Base-by-base conservation (phyloP, 2,797 vertebrate genomes). In the Alca torda region DNA sequence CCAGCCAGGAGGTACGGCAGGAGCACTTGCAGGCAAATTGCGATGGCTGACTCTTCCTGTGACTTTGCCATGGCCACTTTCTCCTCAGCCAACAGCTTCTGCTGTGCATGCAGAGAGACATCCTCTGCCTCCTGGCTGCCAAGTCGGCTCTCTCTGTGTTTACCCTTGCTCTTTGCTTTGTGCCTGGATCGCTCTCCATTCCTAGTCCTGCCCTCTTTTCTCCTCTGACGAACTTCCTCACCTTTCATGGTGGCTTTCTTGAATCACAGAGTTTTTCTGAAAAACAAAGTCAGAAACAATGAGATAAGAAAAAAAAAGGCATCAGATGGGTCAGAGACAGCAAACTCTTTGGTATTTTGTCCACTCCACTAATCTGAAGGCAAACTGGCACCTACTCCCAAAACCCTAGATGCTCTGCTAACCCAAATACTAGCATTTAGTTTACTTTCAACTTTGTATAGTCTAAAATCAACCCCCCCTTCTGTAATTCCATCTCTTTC, bases 1-100 rank as follows among this genome's bases (percentile, higher is more conserved):
- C 99, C 99, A 16, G 99, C 99, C 50, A 99, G 94, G 77, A 99
- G 80, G 96, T 98, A 99, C 1, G 98, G 98, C 80, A 98, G 93
- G 59, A 98, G 70, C 90, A 99, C 99, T 96, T 99, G 99, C 11
- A 99, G 95, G 77, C 96, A 98, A 73, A 99, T 98, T 45, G 94
- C 74, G 20, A 85, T 23, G 72, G 98, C 95, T 3, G 98, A 98
- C 91, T 99, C 99, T 60, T 98, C 98, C 68, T 96, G 89, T 6
- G 76, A 76, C 61, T 97, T 98, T 63, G 96, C 96, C 76, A 98
- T 97, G 3, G 97, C 59, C 0, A 73, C 96, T 92, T 98, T 99
- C 64, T 98, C 97, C 93, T 98, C 98, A 11, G 68, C 94, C 11
- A 82, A 60, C 78, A 98, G 98, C 95, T 98, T 98, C 37, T 98